Conservation (phyloP, 2,113 vertebrate species). For the Pheucticus melanocephalus region DNA sequence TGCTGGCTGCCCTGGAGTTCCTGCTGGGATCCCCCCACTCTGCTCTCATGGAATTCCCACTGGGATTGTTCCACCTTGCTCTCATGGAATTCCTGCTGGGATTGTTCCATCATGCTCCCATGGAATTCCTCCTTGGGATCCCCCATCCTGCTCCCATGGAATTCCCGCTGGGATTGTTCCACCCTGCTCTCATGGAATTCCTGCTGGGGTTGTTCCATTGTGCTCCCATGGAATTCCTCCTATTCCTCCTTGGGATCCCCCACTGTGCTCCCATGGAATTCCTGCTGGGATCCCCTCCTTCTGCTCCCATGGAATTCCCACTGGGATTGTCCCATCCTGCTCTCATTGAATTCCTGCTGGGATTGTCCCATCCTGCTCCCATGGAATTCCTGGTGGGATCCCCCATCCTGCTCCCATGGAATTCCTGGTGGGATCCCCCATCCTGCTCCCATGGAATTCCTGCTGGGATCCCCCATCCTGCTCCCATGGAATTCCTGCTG, state of each 20-base stretch:
- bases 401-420: rapidly evolving
- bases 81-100: rapidly evolving
- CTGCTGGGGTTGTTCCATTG: rapidly evolving
- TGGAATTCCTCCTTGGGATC: too few species aligned
- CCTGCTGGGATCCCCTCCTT: not conserved
- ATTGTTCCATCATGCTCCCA: too few species aligned
- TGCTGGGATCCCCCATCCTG: rapidly evolving
- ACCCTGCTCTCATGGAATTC: rapidly evolving
- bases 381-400: rapidly evolving
- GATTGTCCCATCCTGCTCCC: too few species aligned
- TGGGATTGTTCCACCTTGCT: too few species aligned
- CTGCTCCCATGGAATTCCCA: too few species aligned
- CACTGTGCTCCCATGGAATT: rapidly evolving
- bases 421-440: rapidly evolving
- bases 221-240: rapidly evolving
- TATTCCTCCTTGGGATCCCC: rapidly evolving
- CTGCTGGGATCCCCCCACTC: rapidly evolving
- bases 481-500: rapidly evolving
- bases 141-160: too few species aligned
- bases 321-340: too few species aligned
- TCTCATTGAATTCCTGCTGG: too few species aligned
- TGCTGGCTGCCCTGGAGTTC: not conserved
- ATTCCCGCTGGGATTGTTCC: too few species aligned
- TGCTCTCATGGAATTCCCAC: rapidly evolving
- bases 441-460: rapidly evolving